Percentiles rank a stretch among this genome's conserved stretches.
phyloP scores from a whole-genome alignment of 2,113 vertebrate genomes.

The Pelecanoides urinatrix region DNA sequence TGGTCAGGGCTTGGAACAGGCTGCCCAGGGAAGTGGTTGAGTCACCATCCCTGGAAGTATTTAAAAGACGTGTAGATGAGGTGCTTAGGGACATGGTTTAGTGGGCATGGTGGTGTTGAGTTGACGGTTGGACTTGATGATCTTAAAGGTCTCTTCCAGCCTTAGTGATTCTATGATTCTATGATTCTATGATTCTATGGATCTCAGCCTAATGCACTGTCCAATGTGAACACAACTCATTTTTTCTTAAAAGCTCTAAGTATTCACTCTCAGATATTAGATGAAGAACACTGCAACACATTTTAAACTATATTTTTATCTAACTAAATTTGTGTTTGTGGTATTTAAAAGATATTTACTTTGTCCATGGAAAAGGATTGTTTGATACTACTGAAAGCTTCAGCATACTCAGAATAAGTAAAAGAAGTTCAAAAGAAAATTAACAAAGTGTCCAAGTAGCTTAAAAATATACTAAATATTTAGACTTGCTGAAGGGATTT shows the following conservation, averaged over 20 bases:
- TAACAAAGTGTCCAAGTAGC: accelerated
- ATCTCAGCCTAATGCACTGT: background rate
- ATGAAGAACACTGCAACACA: background rate
- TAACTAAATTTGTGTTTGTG: background rate
- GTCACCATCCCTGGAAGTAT: too few relatives aligned
- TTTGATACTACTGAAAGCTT: background rate
- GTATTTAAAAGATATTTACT: background rate
- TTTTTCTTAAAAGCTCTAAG: background rate
- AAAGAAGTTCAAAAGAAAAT: background rate
- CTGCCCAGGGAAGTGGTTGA: too few relatives aligned
- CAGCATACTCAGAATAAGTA: background rate
- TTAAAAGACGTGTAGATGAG: too few relatives aligned
- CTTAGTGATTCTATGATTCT: too few relatives aligned
- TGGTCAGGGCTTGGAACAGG: too few relatives aligned
- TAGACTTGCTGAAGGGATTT: background rate
- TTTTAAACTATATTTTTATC: background rate
- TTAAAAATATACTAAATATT: background rate
- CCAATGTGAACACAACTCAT: background rate
- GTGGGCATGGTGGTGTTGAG: too few relatives aligned
- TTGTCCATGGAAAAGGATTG: background rate
- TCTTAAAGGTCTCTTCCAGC: too few relatives aligned
- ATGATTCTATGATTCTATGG: too few relatives aligned
- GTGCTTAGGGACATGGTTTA: too few relatives aligned
- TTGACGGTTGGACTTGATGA: too few relatives aligned
- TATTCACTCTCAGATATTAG: background rate